Base-by-base conservation (phyloP, 2,113 vertebrate genomes). In the Lamprologus tigripictilis region DNA sequence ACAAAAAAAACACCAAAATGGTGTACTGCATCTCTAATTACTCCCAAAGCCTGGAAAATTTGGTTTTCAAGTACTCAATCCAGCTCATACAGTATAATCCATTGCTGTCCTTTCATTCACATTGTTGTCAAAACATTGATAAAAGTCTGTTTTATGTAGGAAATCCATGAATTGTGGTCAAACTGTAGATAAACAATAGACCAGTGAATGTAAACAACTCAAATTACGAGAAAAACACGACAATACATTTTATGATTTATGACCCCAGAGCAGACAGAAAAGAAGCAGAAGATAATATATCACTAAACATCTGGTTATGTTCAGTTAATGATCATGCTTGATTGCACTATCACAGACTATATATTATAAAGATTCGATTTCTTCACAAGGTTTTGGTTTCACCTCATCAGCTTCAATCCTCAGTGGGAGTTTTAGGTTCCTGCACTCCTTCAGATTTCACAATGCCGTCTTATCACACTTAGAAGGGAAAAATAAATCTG, bases 361-460 rank as follows among this genome's bases (percentile, higher is more conserved):
- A 80, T 73, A 80, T 78, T 31, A 78, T 45, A 28, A 83, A 51
- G 45, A 81, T 71, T 13, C 0, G 2, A 33, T 87, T 89, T 80
- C 35, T 42, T 21, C 35, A 31, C 54, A 31, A 84, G 78, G 11
- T 76, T 83, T 47, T 26, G 26, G 17, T 71, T 54, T 86, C 81
- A 78, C 79, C 71, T 84, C 55, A 63, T 92, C 86, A 58, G 81
- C 86, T 55, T 79, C 19, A 8, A 28, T 35, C 73, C 88, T 88
- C 82, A 23, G 76, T 33, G 90, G 89, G 80, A 66, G 88, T 87
- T 61, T 89, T 7, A 49, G 61, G 61, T 89, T 93, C 33, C 78
- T 21, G 19, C 47, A 61, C 26, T 85, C 79, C 81, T 89, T 89
- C 80, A 42, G 61, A n/a, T 83, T 86, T 86, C 57, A 89, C 82